Evolutionary conservation across 1,140 invertebrate genomes (phyloP).

Genomic region (Pemphigus obesinymphae): DNA sequence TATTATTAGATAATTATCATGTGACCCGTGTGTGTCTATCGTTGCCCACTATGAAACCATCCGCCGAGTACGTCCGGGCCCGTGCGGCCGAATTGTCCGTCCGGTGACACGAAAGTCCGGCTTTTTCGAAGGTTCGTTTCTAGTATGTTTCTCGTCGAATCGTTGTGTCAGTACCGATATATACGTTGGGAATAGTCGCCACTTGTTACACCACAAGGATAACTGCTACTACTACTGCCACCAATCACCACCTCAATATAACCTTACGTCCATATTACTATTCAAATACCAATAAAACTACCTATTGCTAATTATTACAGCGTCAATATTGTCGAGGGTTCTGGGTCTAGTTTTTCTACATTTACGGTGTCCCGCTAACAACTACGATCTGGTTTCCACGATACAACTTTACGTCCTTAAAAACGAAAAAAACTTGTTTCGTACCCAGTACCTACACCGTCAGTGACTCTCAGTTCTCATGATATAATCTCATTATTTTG

Average conservation of each 20-base stretch:
- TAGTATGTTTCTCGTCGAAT: background rate
- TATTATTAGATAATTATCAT: too few species aligned
- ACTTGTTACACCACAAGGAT: background rate
- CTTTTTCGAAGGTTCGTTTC: background rate
- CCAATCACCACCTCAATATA: too few species aligned
- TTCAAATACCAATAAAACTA: background rate
- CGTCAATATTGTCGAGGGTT: background rate
- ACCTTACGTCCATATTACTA: background rate
- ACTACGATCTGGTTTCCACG: background rate
- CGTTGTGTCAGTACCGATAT: too few species aligned
- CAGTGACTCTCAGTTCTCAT: too few species aligned
- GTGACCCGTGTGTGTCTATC: background rate
- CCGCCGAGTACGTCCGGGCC: background rate
- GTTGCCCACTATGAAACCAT: background rate
- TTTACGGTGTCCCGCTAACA: background rate
- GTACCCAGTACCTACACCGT: too few species aligned
- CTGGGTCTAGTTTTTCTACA: background rate
- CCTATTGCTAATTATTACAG: too few species aligned
- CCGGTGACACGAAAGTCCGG: constrained; percentile 13
- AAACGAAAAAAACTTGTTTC: too few species aligned
- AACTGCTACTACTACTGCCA: background rate
- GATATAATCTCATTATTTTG: too few species aligned
- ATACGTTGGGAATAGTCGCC: too few species aligned
- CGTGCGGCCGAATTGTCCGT: background rate
- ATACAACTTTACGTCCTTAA: background rate